Conservation (phyloP, 2,113 vertebrate genomes). For the Lepus timidus region DNA sequence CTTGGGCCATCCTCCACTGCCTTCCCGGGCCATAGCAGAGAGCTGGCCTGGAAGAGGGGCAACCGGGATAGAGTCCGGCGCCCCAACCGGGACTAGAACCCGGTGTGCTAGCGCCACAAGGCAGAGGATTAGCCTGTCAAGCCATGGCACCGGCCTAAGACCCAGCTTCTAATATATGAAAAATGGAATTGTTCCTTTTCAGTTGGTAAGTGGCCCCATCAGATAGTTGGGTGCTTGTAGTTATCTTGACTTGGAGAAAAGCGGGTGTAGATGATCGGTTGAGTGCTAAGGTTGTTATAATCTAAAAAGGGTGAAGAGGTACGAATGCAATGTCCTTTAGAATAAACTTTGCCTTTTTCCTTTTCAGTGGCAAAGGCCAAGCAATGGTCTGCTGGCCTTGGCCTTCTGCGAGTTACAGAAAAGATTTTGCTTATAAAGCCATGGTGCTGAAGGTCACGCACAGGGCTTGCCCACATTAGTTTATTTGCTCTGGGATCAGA, state of each 20-base stretch:
- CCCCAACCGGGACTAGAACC: no score
- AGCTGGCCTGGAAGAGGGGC: no score
- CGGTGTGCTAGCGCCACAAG: no score
- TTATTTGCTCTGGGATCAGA: slow-evolving; percentile 24
- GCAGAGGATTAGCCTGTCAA: no score
- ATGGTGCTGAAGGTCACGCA: background rate
- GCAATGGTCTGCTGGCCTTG: background rate
- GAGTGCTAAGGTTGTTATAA: background rate
- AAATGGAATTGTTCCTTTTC: background rate
- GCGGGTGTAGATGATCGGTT: background rate
- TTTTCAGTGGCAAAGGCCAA: background rate
- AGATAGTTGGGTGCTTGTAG: background rate
- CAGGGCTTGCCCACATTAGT: slow-evolving; percentile 28
- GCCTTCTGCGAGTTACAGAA: background rate
- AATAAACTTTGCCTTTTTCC: background rate
- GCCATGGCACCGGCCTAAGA: no score
- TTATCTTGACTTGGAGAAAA: background rate
- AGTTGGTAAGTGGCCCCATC: background rate
- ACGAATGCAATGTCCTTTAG: background rate
- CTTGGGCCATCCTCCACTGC: no score
- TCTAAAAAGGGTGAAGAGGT: background rate
- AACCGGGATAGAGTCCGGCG: no score
- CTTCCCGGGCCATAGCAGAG: no score
- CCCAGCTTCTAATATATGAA: background rate
- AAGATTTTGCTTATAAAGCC: background rate